Evolutionary conservation across 2,888 invertebrate species (phyloP), one percentile per base, ranked within the genome.

Genomic region (Sinohyriopsis cumingii): DNA sequence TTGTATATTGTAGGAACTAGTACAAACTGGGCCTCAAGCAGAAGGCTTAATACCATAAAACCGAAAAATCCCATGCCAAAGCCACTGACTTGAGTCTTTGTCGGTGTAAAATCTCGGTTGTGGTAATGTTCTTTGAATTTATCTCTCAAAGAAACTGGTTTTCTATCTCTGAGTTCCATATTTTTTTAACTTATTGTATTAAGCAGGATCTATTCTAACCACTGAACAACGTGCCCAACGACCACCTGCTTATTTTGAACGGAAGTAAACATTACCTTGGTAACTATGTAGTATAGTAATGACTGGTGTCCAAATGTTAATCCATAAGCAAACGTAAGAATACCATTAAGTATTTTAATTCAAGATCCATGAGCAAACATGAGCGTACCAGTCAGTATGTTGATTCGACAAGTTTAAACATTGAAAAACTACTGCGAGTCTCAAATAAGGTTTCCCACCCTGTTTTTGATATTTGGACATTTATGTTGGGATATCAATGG

Each of bases 111-210:
- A 62, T 82, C 79, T 54, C 83, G 65, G 5, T 75, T 82, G n/a
- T 78, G 77, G 63, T 82, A 84, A 73, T 85, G 84, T 20, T 73
- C 74, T 22, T 70, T 63, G 9, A 83, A 69, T 70, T 84, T 84
- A 68, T 84, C 84, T 64, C 79, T 82, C 33, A 86, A 68, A 55
- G 80, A 74, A 45, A 73, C 71, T 57, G 68, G 61, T n/a, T 71
- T 73, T 66, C 82, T 72, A 71, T 83, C 82, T 70, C 82, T 68
- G 12, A 82, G 63, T 57, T 83, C 83, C 84, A 82, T 82, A 4
- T 59, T 71, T 60, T 54, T 12, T 45, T 0, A 33, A 33, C 7
- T 33, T 33, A 33, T 33, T 33, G 7, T 33, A 33, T 45, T 45
- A 12, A 45, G 45, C 12, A 45, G 45, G 45, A 45, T 45, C 45